These are phyloP conservation scores for Salvelinus fontinalis DNA, from an alignment of 2,113 vertebrate species.

Conservation along the genomic window DNA sequence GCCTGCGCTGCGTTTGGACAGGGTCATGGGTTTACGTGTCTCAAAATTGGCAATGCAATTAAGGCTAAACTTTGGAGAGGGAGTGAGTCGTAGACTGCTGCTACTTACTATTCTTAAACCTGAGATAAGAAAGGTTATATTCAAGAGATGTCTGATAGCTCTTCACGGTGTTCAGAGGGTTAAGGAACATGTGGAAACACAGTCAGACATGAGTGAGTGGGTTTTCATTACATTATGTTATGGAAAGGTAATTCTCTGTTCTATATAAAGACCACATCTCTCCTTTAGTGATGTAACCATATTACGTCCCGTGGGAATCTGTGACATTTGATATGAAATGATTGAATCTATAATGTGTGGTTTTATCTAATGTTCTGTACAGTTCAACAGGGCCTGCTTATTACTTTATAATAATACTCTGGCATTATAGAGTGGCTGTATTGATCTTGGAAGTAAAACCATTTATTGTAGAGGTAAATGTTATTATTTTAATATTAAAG, in stretches of 20 bases:
- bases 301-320: slow-evolving; percentile 72
- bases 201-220: slow-evolving; percentile 13
- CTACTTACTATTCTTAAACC: slow-evolving; percentile 11
- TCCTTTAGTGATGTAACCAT: slow-evolving; percentile 66
- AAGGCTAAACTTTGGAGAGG: slow-evolving; percentile 34
- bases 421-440: slow-evolving; percentile 71
- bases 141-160: slow-evolving; percentile 32
- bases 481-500: slow-evolving; percentile 80
- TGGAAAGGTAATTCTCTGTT: slow-evolving; percentile 44
- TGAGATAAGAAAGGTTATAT: slow-evolving; percentile 36
- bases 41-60: slow-evolving; percentile 25
- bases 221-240: slow-evolving; percentile 29
- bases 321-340: slow-evolving; percentile 80
- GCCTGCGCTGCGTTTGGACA: too few relatives aligned
- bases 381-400: slow-evolving; percentile 69
- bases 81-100: slow-evolving; percentile 28
- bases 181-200: slow-evolving; percentile 8
- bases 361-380: slow-evolving; percentile 66
- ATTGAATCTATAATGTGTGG: slow-evolving; percentile 74
- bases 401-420: slow-evolving; percentile 79
- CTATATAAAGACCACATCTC: slow-evolving; percentile 37
- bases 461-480: slow-evolving; percentile 77
- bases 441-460: slow-evolving; percentile 76
- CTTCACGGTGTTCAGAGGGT: neutral
- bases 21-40: too few relatives aligned